Evolutionary conservation across 1,140 invertebrate species (phyloP), one percentile per base, ranked within the genome.

Genomic region (Apis florea): DNA sequence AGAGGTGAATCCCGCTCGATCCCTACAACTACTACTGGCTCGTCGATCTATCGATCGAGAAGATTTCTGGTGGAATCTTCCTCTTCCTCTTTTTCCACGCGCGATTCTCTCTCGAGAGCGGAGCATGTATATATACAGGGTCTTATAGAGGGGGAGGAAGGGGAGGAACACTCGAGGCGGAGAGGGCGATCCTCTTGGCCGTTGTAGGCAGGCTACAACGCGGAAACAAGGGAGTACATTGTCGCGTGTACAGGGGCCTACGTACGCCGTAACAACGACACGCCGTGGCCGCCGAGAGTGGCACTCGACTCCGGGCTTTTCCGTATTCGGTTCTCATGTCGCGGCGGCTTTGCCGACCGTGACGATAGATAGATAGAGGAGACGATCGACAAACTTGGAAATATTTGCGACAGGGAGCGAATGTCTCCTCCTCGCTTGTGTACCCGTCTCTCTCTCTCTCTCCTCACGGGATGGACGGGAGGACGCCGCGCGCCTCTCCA

Each of bases 301-400:
- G 63, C 75, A 70, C 81, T 24, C 74, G 71, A 21, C 69, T 12
- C 24, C n/a, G n/a, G 19, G 68, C 66, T 88, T 89, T 86, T 85
- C 77, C 87, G 82, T 89, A 80, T 84, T 88, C 82, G 83, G 79
- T 87, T 87, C 85, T 84, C 87, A 88, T 90, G 88, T 90, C 86
- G 79, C 75, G 61, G 53, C 63, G 66, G 77, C 70, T 82, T 69
- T 63, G 82, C 73, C 87, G 85, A 85, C 81, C 83, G 83, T 83
- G 85, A 87, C 81, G 85, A n/a, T n/a, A 88, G 84, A 89, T 85
- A 76, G 79, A 73, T 79, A 81, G 61, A 21, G n/a, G 53, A 26
- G 89, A 90, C 88, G 90, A 90, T 90, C 87, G 91, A 92, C 91
- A 91, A 89, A 92, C 91, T 90, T 77, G 79, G 90, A 85, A 87